A percentile compares a stretch with the other conserved stretches of the same genome.
Evolutionary conservation across 2,888 invertebrate species (phyloP).

Genomic region (Amphipyra berbera): DNA sequence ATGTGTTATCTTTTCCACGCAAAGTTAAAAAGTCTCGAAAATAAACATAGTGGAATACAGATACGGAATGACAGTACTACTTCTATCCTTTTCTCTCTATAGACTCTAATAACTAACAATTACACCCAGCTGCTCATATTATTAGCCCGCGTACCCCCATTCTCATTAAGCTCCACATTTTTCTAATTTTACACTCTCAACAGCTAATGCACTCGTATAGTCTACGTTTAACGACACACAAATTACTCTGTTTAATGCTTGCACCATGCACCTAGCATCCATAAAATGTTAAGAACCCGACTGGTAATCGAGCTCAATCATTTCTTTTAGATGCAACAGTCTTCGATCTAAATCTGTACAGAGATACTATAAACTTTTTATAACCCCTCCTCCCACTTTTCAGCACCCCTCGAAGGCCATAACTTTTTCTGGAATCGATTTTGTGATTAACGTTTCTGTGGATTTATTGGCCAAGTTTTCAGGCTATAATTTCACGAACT

Average conservation of each 20-base stretch:
- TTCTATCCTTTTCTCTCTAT: conserved; percentile 7
- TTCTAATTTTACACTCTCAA: conserved; percentile 51
- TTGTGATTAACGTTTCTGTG: conserved; percentile 45
- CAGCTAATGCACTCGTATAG: conserved; percentile 38
- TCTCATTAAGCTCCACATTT: conserved; percentile 36
- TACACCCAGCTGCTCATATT: conserved; percentile 36
- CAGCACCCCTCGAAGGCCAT: conserved; percentile 18
- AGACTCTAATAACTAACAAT: conserved; percentile 21
- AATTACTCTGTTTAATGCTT: conserved; percentile 52
- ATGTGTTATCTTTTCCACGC: neutral
- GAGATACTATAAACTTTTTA: conserved; percentile 42
- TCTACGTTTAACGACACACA: conserved; percentile 51
- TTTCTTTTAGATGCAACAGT: conserved; percentile 43
- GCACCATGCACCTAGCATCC: conserved; percentile 37
- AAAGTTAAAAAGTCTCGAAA: neutral
- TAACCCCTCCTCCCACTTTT: conserved; percentile 9
- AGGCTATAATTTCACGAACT: conserved; percentile 38
- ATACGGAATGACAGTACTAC: neutral
- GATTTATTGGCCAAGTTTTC: conserved; percentile 48
- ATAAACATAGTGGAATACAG: neutral
- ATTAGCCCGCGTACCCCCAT: conserved; percentile 25
- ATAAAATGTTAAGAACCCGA: conserved; percentile 44
- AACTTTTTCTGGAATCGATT: conserved; percentile 51
- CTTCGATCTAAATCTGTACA: conserved; percentile 44
- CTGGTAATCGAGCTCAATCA: conserved; percentile 33